Conservation (phyloP, 2,113 vertebrate genomes). For the Anser cygnoides region DNA sequence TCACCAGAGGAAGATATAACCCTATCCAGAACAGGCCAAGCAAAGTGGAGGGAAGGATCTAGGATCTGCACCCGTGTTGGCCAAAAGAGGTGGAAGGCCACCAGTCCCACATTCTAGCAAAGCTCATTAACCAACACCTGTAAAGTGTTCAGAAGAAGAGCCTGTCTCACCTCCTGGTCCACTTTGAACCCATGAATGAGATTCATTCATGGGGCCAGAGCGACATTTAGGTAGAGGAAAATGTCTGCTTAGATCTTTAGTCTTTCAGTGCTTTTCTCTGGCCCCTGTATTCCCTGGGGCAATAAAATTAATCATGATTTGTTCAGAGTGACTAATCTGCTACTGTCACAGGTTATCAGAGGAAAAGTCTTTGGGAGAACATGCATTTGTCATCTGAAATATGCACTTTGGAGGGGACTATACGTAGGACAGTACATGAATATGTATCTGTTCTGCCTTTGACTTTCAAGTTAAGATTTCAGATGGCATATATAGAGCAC, state of each 20-base stretch:
- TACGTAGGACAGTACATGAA: neutral
- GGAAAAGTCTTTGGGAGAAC: neutral
- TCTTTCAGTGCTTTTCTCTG: neutral
- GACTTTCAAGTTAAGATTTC: neutral
- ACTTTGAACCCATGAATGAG: neutral
- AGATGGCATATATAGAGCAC: neutral
- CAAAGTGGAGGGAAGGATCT: neutral
- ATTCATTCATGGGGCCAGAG: neutral
- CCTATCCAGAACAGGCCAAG: fast-evolving
- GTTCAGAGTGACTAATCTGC: neutral
- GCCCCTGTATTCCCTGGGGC: fast-evolving
- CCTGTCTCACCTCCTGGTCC: neutral
- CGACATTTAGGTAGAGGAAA: neutral
- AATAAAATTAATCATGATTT: neutral
- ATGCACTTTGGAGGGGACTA: neutral
- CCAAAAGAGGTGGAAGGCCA: neutral
- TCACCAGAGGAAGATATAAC: neutral
- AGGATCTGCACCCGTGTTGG: neutral
- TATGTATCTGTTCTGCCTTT: neutral
- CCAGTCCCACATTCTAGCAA: neutral
- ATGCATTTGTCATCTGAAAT: neutral
- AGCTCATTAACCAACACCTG: neutral
- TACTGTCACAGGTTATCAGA: neutral
- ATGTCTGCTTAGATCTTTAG: neutral
- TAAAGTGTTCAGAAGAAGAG: neutral